These are phyloP conservation scores for Sardina pilchardus DNA, from an alignment of 2,113 vertebrate genomes.

Conservation along the genomic window DNA sequence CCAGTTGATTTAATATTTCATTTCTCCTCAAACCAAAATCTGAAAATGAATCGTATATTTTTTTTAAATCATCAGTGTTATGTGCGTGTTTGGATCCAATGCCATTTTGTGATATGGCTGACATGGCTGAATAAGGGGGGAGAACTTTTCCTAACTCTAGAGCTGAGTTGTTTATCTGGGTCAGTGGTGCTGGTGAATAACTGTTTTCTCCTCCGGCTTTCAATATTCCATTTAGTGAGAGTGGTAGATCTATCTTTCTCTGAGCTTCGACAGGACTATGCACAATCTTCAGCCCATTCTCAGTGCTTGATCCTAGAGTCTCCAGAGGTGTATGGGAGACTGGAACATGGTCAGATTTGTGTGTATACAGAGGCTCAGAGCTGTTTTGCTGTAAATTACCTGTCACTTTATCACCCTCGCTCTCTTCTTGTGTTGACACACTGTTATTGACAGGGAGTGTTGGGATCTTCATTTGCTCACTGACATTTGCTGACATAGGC, in stretches of 20 bases:
- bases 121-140: not conserved
- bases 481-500: constrained; percentile 24
- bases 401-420: constrained; percentile 20
- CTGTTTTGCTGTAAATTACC: constrained; percentile 35
- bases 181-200: not conserved
- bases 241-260: not conserved
- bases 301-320: not conserved
- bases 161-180: not conserved
- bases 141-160: not conserved
- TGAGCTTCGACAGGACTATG: not conserved
- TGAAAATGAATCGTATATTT: not conserved
- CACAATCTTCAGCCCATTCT: not conserved
- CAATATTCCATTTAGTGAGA: not conserved
- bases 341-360: not conserved
- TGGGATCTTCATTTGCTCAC: not conserved
- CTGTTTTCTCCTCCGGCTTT: not conserved
- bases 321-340: not conserved
- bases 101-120: not conserved
- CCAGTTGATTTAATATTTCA: not conserved
- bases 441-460: constrained; percentile 25
- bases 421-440: not conserved
- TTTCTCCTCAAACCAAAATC: not conserved
- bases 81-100: not conserved
- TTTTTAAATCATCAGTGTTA: not conserved
- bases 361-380: constrained; percentile 13